phyloP scores from a whole-genome alignment of 2,113 vertebrate genomes.

The Phyllostomus hastatus region DNA sequence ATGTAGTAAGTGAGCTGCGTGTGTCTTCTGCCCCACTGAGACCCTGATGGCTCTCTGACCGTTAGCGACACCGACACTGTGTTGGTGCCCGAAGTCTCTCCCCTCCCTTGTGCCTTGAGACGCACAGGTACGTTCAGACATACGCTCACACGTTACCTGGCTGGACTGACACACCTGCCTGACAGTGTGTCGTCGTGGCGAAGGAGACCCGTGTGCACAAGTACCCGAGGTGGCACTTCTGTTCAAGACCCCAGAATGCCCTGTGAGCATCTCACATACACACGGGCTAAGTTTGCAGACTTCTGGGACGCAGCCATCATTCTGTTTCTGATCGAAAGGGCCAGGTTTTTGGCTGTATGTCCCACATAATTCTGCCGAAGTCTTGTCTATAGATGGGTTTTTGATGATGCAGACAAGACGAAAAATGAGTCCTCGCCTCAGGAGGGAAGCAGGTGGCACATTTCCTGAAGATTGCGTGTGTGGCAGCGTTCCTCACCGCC shows the following conservation, averaged over 20 bases:
- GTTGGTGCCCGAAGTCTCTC: not conserved
- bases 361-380: not conserved
- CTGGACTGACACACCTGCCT: not conserved
- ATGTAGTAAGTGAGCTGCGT: not conserved
- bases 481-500: not conserved
- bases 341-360: not conserved
- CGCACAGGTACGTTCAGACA: not conserved
- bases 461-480: not conserved
- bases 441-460: not conserved
- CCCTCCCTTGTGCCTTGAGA: not conserved
- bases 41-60: not conserved
- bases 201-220: not conserved
- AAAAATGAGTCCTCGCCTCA: not conserved
- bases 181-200: not conserved
- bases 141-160: accelerated
- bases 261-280: not conserved
- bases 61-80: not conserved
- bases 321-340: not conserved
- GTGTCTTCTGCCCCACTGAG: not conserved
- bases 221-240: not conserved
- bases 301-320: not conserved
- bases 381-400: not conserved
- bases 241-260: not conserved
- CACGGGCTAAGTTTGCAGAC: not conserved
- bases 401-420: not conserved